Evolutionary conservation across 2,888 invertebrate genomes (phyloP), one percentile per base, ranked within the genome.

Genomic region (Lycophotia porphyrea): DNA sequence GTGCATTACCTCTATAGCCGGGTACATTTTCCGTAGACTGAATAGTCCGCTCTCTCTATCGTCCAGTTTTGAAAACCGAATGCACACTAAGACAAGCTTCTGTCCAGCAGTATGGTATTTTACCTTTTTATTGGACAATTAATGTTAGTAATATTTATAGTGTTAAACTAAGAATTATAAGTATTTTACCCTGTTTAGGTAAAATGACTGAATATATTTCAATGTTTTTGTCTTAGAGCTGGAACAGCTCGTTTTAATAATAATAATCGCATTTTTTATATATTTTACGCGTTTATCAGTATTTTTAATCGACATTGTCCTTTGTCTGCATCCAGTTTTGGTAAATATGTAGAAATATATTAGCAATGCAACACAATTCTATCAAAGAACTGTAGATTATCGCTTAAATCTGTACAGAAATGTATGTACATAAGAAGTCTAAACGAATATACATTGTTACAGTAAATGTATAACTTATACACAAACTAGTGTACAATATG

Each of bases 401-500:
- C 63, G 74, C 78, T 31, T 61, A 78, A 67, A 85, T 55, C 44
- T 70, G 74, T 82, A 84, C 85, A 85, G 83, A 71, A 82, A 74
- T 71, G 58, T 82, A 85, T 86, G 86, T 86, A 84, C 86, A 87
- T 84, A 49, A 39, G 70, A 64, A 64, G 9, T 78, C 70, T 79
- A 88, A 84, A 84, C 75, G 82, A 85, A 78, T 80, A 81, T 82
- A 88, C 80, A 82, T 76, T 68, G 44, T 75, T 77, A 82, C 76
- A 81, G 76, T 78, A 85, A 83, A 89, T 85, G 84, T 90, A 90
- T 92, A 92, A 87, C 87, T 78, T 80, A 92, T 95, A 94, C 91
- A 95, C 95, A 95, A 95, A 95, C 89, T 65, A 90, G 93, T 95
- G 95, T 95, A 95, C 88, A 94, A 88, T 90, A 90, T 90, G 91